Evolutionary conservation across 1,140 invertebrate genomes (phyloP).

Genomic region (Philopotamus ludificatus): DNA sequence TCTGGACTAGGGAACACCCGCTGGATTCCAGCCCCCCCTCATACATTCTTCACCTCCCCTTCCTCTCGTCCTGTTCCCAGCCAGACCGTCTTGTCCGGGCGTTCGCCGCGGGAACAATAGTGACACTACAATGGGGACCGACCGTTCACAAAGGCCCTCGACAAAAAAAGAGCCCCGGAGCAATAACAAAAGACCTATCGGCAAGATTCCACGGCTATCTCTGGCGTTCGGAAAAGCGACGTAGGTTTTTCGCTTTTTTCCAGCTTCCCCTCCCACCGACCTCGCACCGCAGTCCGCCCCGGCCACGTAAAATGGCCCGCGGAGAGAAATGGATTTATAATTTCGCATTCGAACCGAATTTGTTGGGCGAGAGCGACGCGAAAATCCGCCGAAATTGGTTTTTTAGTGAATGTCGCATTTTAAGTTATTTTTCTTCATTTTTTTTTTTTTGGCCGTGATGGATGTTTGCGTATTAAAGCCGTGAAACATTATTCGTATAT

Average conservation of each 20-base stretch:
- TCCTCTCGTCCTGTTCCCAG: neutral
- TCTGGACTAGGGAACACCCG: neutral
- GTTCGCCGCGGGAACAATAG: constrained; percentile 33
- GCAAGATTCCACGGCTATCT: constrained; percentile 34
- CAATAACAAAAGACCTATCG: constrained; percentile 40
- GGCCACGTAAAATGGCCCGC: neutral
- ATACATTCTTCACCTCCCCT: neutral
- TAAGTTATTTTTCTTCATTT: neutral
- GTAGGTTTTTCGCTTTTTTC: neutral
- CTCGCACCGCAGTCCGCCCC: no score
- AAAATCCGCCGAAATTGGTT: neutral
- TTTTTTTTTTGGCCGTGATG: neutral
- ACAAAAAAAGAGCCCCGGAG: constrained; percentile 35
- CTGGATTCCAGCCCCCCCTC: neutral
- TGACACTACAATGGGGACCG: constrained; percentile 35
- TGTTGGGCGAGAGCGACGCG: neutral
- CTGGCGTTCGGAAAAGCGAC: constrained; percentile 16
- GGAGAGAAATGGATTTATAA: constrained; percentile 20
- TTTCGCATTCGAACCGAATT: constrained; percentile 7
- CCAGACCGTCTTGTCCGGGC: constrained; percentile 8
- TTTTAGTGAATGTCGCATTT: neutral
- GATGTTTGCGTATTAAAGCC: no score
- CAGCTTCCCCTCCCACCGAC: no score
- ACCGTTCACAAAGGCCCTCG: constrained; percentile 37
- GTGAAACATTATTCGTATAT: neutral